These are phyloP conservation scores for Sogatella furcifera DNA, from an alignment of 1,140 invertebrate genomes.

Conservation along the genomic window DNA sequence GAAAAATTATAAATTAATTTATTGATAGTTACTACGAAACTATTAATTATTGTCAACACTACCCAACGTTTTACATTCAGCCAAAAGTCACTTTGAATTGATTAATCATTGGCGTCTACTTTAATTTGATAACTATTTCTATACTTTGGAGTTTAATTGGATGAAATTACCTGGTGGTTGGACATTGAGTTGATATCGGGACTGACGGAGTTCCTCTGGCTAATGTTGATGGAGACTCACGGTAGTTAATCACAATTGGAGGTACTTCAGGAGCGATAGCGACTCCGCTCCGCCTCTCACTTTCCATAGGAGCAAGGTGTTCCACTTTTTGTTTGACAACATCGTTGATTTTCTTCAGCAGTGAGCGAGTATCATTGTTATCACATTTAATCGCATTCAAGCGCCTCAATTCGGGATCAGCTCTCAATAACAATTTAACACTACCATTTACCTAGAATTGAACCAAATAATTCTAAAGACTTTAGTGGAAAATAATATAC, in stretches of 20 bases:
- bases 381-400: not conserved
- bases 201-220: not conserved
- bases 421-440: not conserved
- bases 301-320: constrained; percentile 2
- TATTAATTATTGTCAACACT: no score
- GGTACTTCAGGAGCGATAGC: not conserved
- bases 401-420: constrained; percentile 3
- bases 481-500: no score
- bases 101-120: no score
- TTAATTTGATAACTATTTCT: no score
- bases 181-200: not conserved
- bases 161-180: not conserved
- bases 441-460: not conserved
- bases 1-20: no score
- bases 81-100: no score
- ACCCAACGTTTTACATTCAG: no score
- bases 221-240: not conserved
- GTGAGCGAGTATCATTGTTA: not conserved
- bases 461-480: no score
- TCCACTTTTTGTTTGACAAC: not conserved
- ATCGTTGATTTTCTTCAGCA: no score
- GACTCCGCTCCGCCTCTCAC: not conserved
- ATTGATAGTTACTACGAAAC: no score
- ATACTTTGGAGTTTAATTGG: not conserved
- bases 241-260: not conserved